phyloP scores from a whole-genome alignment of 1,140 invertebrate species.

The Adelges cooleyi region DNA sequence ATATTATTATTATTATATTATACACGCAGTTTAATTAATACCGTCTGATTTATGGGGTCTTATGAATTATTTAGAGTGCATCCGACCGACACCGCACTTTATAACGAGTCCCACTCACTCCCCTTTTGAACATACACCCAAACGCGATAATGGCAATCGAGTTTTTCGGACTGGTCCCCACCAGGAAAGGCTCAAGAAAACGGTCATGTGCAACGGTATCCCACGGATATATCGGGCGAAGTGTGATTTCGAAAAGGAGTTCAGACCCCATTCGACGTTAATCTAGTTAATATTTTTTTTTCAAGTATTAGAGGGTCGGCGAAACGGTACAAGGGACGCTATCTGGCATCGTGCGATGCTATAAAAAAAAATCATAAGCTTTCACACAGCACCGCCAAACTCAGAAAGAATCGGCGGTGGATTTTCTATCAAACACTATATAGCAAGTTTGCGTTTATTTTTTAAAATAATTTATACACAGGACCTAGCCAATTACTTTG shows the following conservation, averaged over 20 bases:
- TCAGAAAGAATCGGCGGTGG: too few species aligned
- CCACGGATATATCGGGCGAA: neutral
- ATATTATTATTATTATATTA: constrained; percentile 23
- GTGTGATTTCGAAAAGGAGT: too few species aligned
- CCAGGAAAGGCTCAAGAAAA: neutral
- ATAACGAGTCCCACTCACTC: constrained; percentile 9
- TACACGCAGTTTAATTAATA: constrained; percentile 24
- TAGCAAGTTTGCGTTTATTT: too few species aligned
- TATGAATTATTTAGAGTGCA: constrained; percentile 28
- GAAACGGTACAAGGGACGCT: neutral
- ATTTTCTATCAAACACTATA: too few species aligned
- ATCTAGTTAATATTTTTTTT: too few species aligned
- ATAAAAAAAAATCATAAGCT: neutral
- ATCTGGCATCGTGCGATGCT: neutral
- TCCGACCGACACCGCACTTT: constrained; percentile 14
- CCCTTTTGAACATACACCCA: neutral
- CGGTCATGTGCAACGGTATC: neutral
- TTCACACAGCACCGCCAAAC: neutral
- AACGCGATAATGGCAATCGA: constrained; percentile 19
- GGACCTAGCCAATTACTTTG: too few species aligned
- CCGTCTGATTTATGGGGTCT: constrained; percentile 24
- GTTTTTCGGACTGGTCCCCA: neutral
- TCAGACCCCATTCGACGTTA: too few species aligned
- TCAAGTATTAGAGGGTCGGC: too few species aligned
- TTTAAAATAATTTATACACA: too few species aligned